Evolutionary conservation across 2,888 invertebrate genomes (phyloP).

Genomic region (Amorpha juglandis): DNA sequence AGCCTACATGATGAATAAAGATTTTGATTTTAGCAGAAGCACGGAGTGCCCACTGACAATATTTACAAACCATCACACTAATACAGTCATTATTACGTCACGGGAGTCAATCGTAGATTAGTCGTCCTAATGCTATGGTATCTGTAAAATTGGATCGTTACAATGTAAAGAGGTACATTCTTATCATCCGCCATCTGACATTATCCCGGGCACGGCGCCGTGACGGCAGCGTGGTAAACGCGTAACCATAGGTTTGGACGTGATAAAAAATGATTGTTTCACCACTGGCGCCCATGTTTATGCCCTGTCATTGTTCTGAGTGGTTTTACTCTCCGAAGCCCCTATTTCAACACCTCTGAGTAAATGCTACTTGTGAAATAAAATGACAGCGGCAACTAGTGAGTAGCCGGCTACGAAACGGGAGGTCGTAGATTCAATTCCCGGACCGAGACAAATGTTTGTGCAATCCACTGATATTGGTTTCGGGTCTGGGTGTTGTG

Average conservation of each 20-base stretch:
- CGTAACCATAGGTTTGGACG: constrained; percentile 28
- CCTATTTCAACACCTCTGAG: no score
- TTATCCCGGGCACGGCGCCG: constrained; percentile 46
- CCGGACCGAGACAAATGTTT: no score
- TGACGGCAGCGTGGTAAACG: constrained; percentile 43
- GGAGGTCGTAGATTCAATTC: no score
- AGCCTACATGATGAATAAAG: no score
- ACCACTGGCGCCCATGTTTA: background rate
- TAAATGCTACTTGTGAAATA: no score
- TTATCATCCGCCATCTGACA: constrained; percentile 36
- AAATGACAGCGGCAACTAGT: no score
- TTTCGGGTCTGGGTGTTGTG: no score
- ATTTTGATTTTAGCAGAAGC: no score
- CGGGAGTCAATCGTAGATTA: background rate
- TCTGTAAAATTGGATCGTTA: constrained; percentile 35
- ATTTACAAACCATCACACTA: background rate
- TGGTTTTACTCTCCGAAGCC: background rate
- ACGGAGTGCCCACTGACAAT: background rate
- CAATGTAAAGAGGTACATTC: constrained; percentile 37
- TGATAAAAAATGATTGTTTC: background rate
- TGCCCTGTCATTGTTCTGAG: background rate
- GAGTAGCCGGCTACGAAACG: no score
- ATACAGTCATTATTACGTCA: constrained; percentile 17
- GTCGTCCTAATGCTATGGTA: constrained; percentile 17
- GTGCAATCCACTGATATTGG: no score